phyloP scores from a whole-genome alignment of 2,888 invertebrate species.

The Cantharis nigra region DNA sequence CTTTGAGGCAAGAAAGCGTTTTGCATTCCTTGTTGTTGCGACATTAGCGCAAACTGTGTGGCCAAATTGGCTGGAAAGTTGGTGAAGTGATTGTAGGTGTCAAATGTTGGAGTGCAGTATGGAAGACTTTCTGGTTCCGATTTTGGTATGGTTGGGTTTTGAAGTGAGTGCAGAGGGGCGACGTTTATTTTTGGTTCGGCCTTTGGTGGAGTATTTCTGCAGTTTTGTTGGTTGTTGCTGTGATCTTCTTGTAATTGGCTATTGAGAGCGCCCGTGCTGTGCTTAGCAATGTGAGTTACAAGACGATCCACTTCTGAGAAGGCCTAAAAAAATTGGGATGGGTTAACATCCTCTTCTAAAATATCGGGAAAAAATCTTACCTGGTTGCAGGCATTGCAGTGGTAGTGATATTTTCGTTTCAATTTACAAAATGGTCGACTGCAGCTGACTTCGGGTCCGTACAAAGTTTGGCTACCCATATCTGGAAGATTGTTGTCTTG shows the following conservation, averaged over 20 bases:
- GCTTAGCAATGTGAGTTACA: slow-evolving; percentile 72
- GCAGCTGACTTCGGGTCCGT: slow-evolving; percentile 70
- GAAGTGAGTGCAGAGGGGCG: slow-evolving; percentile 52
- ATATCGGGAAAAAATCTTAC: slow-evolving; percentile 39
- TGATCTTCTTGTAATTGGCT: slow-evolving; percentile 53
- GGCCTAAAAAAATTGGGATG: slow-evolving; percentile 54
- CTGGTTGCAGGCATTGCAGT: slow-evolving; percentile 81
- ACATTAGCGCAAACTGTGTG: slow-evolving; percentile 54
- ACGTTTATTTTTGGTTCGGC: slow-evolving; percentile 52
- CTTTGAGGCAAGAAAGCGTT: slow-evolving; percentile 51
- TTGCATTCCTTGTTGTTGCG: slow-evolving; percentile 50
- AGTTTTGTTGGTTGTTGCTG: not conserved
- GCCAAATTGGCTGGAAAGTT: slow-evolving; percentile 53
- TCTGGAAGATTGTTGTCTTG: slow-evolving; percentile 26
- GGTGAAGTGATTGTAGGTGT: slow-evolving; percentile 52
- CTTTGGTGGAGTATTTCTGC: slow-evolving; percentile 42
- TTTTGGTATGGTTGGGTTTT: slow-evolving; percentile 44
- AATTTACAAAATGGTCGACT: slow-evolving; percentile 80
- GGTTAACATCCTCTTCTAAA: not conserved
- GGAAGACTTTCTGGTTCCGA: slow-evolving; percentile 35
- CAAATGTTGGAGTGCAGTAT: slow-evolving; percentile 51
- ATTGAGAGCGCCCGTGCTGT: slow-evolving; percentile 64
- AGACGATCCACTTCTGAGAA: slow-evolving; percentile 74
- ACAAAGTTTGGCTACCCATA: slow-evolving; percentile 58
- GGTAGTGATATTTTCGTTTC: slow-evolving; percentile 77